phyloP scores from a whole-genome alignment of 1,140 invertebrate species.

The Sitophilus oryzae region DNA sequence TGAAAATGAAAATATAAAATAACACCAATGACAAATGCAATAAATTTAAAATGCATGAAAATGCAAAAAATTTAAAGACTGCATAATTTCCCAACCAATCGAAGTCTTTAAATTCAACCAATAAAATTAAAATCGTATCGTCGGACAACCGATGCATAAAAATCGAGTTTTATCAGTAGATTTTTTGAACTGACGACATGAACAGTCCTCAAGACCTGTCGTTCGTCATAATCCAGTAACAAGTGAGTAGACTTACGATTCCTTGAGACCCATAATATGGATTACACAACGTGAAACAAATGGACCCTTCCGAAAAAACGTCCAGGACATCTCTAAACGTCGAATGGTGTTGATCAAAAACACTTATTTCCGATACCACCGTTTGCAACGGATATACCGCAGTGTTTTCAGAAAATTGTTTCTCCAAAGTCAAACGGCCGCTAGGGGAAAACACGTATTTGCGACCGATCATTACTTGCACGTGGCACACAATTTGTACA shows the following conservation, averaged over 20 bases:
- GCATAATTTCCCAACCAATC: too few species aligned
- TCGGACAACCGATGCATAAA: too few species aligned
- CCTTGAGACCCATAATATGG: constrained; percentile 76
- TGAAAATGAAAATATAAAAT: too few species aligned
- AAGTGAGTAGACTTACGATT: constrained; percentile 54
- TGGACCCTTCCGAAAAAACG: constrained; percentile 60
- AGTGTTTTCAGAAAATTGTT: constrained; percentile 57
- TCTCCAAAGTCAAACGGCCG: constrained; percentile 59
- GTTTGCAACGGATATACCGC: constrained; percentile 65
- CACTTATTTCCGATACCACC: constrained; percentile 55
- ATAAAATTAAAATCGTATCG: too few species aligned
- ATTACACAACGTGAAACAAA: constrained; percentile 71
- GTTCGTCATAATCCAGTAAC: too few species aligned
- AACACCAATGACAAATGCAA: too few species aligned
- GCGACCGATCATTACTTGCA: constrained; percentile 62
- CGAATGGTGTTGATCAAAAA: constrained; percentile 42
- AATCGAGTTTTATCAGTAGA: too few species aligned
- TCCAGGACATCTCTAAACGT: constrained; percentile 53
- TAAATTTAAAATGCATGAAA: too few species aligned
- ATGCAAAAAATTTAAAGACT: too few species aligned
- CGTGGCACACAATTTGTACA: constrained; percentile 65
- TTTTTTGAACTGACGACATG: too few species aligned
- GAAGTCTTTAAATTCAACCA: too few species aligned
- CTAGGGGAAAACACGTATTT: constrained; percentile 52
- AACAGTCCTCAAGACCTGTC: too few species aligned